phyloP scores from a whole-genome alignment of 2,888 invertebrate genomes.

The Phrixothrix hirtus region DNA sequence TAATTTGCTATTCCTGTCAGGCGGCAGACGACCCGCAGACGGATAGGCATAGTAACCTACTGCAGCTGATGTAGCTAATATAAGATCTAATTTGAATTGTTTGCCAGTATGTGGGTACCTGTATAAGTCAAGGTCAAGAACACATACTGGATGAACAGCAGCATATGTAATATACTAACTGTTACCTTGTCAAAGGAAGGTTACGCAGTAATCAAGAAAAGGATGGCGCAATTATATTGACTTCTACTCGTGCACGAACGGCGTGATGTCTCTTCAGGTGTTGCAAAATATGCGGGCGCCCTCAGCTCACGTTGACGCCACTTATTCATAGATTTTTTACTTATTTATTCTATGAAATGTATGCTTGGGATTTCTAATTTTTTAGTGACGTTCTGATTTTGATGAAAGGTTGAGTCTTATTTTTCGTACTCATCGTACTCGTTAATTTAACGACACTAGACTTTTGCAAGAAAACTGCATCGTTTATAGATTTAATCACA shows the following conservation, averaged over 20 bases:
- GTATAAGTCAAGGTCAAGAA: constrained; percentile 36
- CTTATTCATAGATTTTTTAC: constrained; percentile 7
- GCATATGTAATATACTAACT: neutral
- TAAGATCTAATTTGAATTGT: constrained; percentile 36
- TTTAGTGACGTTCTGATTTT: too few relatives aligned
- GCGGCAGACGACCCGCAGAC: constrained; percentile 39
- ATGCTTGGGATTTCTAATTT: too few relatives aligned
- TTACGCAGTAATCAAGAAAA: neutral
- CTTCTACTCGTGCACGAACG: neutral
- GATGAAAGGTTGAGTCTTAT: too few relatives aligned
- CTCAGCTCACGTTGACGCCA: constrained; percentile 8
- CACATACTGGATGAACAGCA: constrained; percentile 21
- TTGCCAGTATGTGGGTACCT: constrained; percentile 40
- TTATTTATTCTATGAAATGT: neutral
- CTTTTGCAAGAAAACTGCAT: too few relatives aligned
- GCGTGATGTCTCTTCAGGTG: constrained; percentile 11
- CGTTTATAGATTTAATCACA: too few relatives aligned
- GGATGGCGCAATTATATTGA: neutral
- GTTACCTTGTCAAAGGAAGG: neutral
- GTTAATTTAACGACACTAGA: too few relatives aligned
- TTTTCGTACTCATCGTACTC: too few relatives aligned
- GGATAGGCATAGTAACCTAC: constrained; percentile 41
- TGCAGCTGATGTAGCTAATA: constrained; percentile 31
- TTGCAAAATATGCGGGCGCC: constrained; percentile 19
- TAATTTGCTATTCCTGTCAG: constrained; percentile 10